Evolutionary conservation across 2,113 vertebrate genomes (phyloP), one percentile per base, ranked within the genome.

Genomic region (Eurystomus gularis): DNA sequence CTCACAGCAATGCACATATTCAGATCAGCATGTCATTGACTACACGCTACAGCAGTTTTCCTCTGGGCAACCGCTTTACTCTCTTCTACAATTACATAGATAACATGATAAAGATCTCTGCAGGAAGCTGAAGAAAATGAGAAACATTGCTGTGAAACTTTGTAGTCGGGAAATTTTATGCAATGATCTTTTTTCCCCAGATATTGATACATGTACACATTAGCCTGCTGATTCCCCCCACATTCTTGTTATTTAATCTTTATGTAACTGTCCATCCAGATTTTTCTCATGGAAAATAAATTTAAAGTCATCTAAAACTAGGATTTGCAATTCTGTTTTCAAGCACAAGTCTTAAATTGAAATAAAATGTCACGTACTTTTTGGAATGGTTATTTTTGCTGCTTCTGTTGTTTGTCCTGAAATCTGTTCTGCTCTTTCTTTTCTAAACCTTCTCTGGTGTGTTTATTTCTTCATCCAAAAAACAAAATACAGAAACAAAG

Each of bases 71-170:
- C 65, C 68, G 3, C 86, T 97, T 86, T 92, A 46, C 57, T 89
- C 52, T 89, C 70, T 96, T 95, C 78, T 82, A 81, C 71, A 86
- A 25, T 81, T 88, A 51, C 80, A 62, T 31, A 89, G 94, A 91
- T 79, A 94, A 55, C 37, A 42, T 4, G 62, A 95, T 97, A 95
- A 94, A 82, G 88, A 82, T 93, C 93, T 88, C 95, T 42, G 21
- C 54, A 92, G 93, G 95, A 97, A 88, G 88, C 57, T 76, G 79
- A 78, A 90, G 86, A 93, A 95, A 94, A 96, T 82, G 84, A 86
- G 78, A 96, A 75, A 93, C 8, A 3, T 92, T 95, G 73, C 86
- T 88, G 66, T 82, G 79, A 90, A 76, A 86, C n/a, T 70, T 93
- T 3, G 2, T 93, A 92, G 58, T 76, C 11, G 16, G 49, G 42